A percentile compares a stretch with the other conserved stretches of the same genome.
Evolutionary conservation across 2,113 vertebrate genomes (phyloP).

Genomic region (Ploceus nigricollis): DNA sequence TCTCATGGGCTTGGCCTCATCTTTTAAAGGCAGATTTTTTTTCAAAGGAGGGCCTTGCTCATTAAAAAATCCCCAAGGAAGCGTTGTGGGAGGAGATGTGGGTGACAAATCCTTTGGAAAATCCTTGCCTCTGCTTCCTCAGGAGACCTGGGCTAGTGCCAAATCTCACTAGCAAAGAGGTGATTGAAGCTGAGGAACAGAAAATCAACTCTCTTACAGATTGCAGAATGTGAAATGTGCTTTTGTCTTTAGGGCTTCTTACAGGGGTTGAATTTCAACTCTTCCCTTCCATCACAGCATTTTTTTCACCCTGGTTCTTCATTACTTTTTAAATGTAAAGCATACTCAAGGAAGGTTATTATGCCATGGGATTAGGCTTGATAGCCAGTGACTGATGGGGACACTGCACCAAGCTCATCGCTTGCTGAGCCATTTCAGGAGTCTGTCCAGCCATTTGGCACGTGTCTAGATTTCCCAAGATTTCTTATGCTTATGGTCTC

Average conservation of each 20-base stretch:
- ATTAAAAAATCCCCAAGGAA: not conserved
- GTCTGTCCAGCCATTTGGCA: not conserved
- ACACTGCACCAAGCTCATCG: not conserved
- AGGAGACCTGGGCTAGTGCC: slow-evolving; percentile 21
- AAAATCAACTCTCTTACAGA: not conserved
- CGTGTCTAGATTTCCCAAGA: not conserved
- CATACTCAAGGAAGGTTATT: not conserved
- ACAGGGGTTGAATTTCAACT: not conserved
- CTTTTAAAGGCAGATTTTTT: not conserved
- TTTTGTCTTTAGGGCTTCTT: slow-evolving; percentile 2
- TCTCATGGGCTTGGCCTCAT: not conserved
- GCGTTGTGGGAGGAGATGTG: not conserved
- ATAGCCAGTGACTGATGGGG: not conserved
- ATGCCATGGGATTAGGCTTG: not conserved
- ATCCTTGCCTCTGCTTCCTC: slow-evolving; percentile 22
- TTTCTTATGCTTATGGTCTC: not conserved
- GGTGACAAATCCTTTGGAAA: slow-evolving; percentile 47
- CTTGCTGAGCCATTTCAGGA: not conserved
- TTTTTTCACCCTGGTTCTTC: not conserved
- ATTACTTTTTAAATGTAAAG: not conserved
- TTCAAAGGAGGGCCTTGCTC: not conserved
- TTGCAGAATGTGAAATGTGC: not conserved
- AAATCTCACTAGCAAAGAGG: slow-evolving; percentile 1
- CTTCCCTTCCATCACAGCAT: not conserved
- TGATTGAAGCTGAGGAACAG: slow-evolving; percentile 11